Conservation (phyloP, 2,113 vertebrate species). For the Rhinoderma darwinii region DNA sequence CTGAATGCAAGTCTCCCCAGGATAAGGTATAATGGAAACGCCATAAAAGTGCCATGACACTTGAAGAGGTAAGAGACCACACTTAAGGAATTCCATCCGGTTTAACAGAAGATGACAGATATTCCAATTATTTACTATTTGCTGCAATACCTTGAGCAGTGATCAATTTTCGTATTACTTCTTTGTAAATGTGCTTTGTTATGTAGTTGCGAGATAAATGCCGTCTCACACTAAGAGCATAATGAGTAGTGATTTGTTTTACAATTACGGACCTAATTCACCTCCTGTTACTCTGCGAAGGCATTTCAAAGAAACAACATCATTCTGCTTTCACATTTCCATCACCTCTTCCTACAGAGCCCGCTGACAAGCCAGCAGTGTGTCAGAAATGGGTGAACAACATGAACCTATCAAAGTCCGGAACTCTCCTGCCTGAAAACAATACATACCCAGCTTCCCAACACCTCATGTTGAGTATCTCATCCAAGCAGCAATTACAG, state of each 20-base stretch:
- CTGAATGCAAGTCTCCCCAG: conserved; percentile 9
- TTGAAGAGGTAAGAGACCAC: background rate
- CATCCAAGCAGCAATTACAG: conserved; percentile 71
- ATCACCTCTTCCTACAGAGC: conserved; percentile 65
- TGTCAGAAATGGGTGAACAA: conserved; percentile 66
- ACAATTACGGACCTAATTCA: conserved; percentile 57
- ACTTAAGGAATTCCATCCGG: conserved; percentile 8
- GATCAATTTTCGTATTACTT: conserved; percentile 42
- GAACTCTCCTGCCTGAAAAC: conserved; percentile 68
- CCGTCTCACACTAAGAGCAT: conserved; percentile 50
- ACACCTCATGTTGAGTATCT: conserved; percentile 66
- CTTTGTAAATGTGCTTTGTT: conserved; percentile 35
- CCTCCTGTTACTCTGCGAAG: conserved; percentile 38
- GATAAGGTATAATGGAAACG: conserved; percentile 9
- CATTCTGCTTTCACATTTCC: conserved; percentile 69
- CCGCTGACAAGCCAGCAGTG: conserved; percentile 71
- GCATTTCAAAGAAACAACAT: conserved; percentile 64
- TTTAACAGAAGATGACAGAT: background rate
- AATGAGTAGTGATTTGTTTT: conserved; percentile 59
- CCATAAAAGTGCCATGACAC: background rate
- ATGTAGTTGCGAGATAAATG: conserved; percentile 52
- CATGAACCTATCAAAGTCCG: conserved; percentile 67
- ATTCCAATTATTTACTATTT: conserved; percentile 29
- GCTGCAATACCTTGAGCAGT: conserved; percentile 23
- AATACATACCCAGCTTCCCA: conserved; percentile 64